phyloP scores from a whole-genome alignment of 2,113 vertebrate species.

The rabbit (Oryctolagus cuniculus) region mOryCun1.1 NC_091443.1:77920001-77920500 shows the following conservation, averaged over 20 bases:
- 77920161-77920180: not conserved
- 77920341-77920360: not conserved
- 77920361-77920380: not conserved
- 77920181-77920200: not conserved
- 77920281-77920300: not conserved
- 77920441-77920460: not conserved
- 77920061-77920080: not conserved
- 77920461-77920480: not conserved
- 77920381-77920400: not conserved
- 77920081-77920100: slow-evolving; percentile 6
- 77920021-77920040: not conserved
- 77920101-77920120: not conserved
- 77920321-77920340: slow-evolving; percentile 1
- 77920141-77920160: not conserved
- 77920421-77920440: not conserved
- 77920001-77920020: not conserved
- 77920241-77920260: not conserved
- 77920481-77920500: not conserved
- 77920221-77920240: too few species aligned
- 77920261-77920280: not conserved
- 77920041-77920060: not conserved
- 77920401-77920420: not conserved
- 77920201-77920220: not conserved
- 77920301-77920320: not conserved
- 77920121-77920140: not conserved